Evolutionary conservation across 1,140 invertebrate genomes (phyloP).

Genomic region (Drepana arcuata): DNA sequence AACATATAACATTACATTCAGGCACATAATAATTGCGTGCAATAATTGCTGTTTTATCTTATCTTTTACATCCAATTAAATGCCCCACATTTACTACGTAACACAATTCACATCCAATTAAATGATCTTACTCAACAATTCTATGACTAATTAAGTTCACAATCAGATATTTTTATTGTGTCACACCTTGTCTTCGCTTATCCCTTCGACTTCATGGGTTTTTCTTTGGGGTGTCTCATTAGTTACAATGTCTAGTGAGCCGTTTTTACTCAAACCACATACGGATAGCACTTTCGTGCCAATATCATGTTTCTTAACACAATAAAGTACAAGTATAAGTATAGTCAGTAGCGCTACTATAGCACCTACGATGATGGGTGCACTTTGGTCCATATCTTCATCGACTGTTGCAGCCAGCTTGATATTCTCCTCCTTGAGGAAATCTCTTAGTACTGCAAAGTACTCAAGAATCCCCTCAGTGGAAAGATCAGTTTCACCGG

Average conservation of each 20-base stretch:
- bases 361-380: conserved; percentile 47
- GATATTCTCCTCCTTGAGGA: conserved; percentile 46
- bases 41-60: too few species aligned
- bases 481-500: conserved; percentile 72
- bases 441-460: conserved; percentile 50
- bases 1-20: too few species aligned
- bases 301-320: conserved; percentile 43
- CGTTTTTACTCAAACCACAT: conserved; percentile 56
- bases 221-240: conserved; percentile 42
- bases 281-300: conserved; percentile 33
- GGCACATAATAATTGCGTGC: too few species aligned
- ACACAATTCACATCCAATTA: too few species aligned
- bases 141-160: too few species aligned
- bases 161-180: too few species aligned
- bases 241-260: conserved; percentile 58
- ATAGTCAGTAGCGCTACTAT: conserved; percentile 39
- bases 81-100: too few species aligned
- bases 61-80: too few species aligned
- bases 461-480: conserved; percentile 63
- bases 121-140: too few species aligned
- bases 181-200: conserved; percentile 53
- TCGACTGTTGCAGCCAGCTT: conserved; percentile 19
- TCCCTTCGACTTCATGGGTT: conserved; percentile 33
- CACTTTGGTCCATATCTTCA: conserved; percentile 45
- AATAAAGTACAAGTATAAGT: conserved; percentile 48